phyloP scores from a whole-genome alignment of 64 coral and sea anemone genomes.

The Montipora efflorescens region DNA sequence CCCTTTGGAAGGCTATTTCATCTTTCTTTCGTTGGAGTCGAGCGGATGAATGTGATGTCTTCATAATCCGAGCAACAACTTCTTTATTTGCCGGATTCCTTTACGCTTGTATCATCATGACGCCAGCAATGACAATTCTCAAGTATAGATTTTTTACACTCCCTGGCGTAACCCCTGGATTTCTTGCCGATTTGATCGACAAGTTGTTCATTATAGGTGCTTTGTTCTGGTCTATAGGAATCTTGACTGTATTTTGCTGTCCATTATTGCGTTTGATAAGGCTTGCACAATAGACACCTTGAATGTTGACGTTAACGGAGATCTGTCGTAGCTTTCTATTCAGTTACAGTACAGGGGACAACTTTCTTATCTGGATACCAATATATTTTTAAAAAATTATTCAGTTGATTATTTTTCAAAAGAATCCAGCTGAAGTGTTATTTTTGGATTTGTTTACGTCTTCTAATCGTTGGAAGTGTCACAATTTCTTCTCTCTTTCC shows the following conservation, averaged over 20 bases:
- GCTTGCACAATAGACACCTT: conserved; percentile 62
- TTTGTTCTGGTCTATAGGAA: conserved; percentile 82
- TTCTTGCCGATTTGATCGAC: conserved; percentile 85
- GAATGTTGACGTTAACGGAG: too few species aligned
- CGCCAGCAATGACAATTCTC: conserved; percentile 84
- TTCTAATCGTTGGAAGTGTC: too few species aligned
- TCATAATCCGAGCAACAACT: conserved; percentile 76
- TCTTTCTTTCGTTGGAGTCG: conserved; percentile 95
- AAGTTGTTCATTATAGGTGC: conserved; percentile 94
- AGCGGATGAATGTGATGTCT: conserved; percentile 85
- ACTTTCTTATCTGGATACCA: background rate
- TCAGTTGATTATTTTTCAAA: too few species aligned
- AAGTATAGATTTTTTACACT: conserved; percentile 91
- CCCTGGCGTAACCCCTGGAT: conserved; percentile 78
- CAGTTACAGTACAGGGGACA: background rate
- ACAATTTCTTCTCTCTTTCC: too few species aligned
- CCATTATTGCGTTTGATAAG: conserved; percentile 87
- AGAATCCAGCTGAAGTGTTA: background rate
- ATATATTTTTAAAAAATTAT: background rate
- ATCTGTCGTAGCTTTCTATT: too few species aligned
- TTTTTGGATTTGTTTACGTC: too few species aligned
- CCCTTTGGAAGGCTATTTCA: conserved; percentile 91
- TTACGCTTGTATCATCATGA: conserved; percentile 86
- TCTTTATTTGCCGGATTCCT: conserved; percentile 93
- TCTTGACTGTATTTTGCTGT: conserved; percentile 92